Percentiles rank a stretch among this genome's conserved stretches.
phyloP scores from a whole-genome alignment of 2,888 invertebrate genomes.

The Drosophila tanythrix region DNA sequence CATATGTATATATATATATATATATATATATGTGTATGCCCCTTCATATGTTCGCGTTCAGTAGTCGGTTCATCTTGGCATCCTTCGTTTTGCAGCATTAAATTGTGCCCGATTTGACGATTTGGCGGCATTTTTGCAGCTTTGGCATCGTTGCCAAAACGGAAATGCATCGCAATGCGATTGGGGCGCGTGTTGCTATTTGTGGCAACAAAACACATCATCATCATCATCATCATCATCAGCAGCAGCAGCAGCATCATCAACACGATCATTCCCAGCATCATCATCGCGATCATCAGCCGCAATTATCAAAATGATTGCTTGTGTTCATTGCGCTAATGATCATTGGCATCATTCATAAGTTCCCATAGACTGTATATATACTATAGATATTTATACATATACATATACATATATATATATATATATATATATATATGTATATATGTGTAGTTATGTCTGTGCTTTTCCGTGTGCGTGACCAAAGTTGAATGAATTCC shows the following conservation, averaged over 20 bases:
- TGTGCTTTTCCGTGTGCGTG: constrained; percentile 31
- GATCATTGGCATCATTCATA: constrained; percentile 66
- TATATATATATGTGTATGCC: neutral
- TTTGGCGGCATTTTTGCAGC: constrained; percentile 33
- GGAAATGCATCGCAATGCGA: constrained; percentile 67
- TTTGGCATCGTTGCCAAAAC: constrained; percentile 65
- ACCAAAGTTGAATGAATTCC: constrained; percentile 61
- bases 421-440: neutral
- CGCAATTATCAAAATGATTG: neutral
- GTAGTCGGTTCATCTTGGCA: neutral
- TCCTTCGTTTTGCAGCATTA: constrained; percentile 4
- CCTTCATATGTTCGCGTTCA: neutral
- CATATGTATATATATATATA: too few relatives aligned
- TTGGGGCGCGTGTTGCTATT: constrained; percentile 66
- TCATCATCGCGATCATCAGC: constrained; percentile 2
- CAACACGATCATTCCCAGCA: neutral
- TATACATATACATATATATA: neutral
- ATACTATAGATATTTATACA: neutral
- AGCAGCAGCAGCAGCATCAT: neutral
- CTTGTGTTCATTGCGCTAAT: constrained; percentile 22
- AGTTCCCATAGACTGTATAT: constrained; percentile 48
- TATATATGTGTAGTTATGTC: neutral
- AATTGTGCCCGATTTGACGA: constrained; percentile 11
- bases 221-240: constrained; percentile 13
- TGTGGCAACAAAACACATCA: constrained; percentile 56